phyloP scores from a whole-genome alignment of 2,888 invertebrate species.

The Cerceris ruficornis region DNA sequence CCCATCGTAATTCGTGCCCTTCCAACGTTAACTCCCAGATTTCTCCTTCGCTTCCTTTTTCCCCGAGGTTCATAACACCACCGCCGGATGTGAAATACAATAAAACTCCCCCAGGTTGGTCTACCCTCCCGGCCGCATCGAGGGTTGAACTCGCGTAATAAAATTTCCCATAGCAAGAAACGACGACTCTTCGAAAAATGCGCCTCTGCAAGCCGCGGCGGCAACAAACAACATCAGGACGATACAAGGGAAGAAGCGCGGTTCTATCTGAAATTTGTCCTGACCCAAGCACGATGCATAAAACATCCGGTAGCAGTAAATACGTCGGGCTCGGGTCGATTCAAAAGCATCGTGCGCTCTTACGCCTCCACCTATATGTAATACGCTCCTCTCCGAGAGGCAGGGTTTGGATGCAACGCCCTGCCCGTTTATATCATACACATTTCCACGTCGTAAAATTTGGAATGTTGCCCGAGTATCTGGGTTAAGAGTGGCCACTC shows the following conservation, averaged over 20 bases:
- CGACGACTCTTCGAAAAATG: no score
- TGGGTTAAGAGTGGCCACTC: conserved; percentile 60
- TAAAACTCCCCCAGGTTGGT: no score
- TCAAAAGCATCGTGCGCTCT: conserved; percentile 21
- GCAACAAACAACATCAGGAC: background rate
- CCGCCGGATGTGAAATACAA: no score
- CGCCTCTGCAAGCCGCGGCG: background rate
- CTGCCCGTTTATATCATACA: conserved; percentile 37
- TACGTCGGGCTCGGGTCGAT: conserved; percentile 35
- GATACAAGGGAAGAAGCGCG: background rate
- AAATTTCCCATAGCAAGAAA: no score
- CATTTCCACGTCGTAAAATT: conserved; percentile 59
- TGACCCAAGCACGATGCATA: conserved; percentile 41
- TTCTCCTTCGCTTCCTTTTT: no score
- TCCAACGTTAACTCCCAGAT: no score
- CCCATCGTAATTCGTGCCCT: no score
- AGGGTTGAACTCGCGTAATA: no score
- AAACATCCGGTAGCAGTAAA: conserved; percentile 45
- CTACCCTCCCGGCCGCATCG: no score
- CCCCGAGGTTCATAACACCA: no score
- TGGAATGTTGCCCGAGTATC: conserved; percentile 65
- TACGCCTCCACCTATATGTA: conserved; percentile 3
- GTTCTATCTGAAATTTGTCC: conserved; percentile 35
- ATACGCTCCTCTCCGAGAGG: conserved; percentile 5
- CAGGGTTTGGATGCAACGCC: background rate